phyloP scores from a whole-genome alignment of 2,888 invertebrate genomes.

The Proisotoma minuta region DNA sequence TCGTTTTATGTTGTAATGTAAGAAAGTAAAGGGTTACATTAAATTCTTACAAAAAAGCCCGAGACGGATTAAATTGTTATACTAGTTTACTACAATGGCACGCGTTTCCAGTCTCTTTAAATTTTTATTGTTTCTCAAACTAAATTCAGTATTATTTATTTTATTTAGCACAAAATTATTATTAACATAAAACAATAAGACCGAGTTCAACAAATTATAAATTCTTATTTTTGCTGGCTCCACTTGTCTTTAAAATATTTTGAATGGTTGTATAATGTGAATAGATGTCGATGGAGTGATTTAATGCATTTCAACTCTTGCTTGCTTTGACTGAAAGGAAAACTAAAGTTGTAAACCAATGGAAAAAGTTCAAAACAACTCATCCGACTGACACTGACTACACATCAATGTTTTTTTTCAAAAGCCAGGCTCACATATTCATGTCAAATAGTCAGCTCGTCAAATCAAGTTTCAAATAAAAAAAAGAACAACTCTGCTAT shows the following conservation, averaged over 20 bases:
- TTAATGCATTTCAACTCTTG: not conserved
- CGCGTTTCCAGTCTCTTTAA: conserved; percentile 3
- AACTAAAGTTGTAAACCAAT: not conserved
- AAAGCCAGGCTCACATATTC: not conserved
- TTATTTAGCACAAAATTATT: not conserved
- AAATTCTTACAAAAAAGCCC: not conserved
- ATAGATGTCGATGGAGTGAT: not conserved
- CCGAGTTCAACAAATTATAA: too few species aligned
- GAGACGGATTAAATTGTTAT: conserved; percentile 5
- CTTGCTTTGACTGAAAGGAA: not conserved
- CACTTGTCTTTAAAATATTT: not conserved
- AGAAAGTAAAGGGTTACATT: too few species aligned
- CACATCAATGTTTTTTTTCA: not conserved
- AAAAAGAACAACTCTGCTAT: conserved; percentile 1
- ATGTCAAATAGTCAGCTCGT: conserved; percentile 5
- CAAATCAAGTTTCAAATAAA: not conserved
- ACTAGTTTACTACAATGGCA: not conserved
- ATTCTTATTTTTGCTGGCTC: too few species aligned
- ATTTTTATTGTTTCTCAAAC: too few species aligned
- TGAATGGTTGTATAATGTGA: not conserved
- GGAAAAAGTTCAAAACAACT: not conserved
- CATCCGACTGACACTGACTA: too few species aligned
- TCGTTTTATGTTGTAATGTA: not conserved
- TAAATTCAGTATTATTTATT: not conserved
- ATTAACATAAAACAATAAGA: too few species aligned